A percentile compares a stretch with the other conserved stretches of the same genome.
These are phyloP conservation scores for Bothrops jararaca DNA, from an alignment of 2,113 vertebrate genomes.

Conservation along the genomic window DNA sequence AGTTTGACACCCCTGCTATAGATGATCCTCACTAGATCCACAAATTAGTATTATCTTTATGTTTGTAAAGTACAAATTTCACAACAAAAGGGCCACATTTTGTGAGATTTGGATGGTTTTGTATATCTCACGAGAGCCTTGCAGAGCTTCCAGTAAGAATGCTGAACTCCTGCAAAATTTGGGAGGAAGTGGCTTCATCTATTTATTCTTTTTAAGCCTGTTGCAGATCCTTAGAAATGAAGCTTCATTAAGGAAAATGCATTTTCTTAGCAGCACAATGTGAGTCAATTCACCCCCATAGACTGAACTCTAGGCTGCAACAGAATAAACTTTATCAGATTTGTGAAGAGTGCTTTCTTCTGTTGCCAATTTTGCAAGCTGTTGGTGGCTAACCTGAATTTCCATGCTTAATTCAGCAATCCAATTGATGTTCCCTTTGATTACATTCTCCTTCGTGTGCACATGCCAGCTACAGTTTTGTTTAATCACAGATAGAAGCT, in stretches of 20 bases:
- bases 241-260: not conserved
- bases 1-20: not conserved
- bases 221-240: not conserved
- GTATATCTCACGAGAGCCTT: not conserved
- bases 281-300: not conserved
- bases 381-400: not conserved
- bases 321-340: not conserved
- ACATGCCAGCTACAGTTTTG: constrained; percentile 35
- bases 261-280: not conserved
- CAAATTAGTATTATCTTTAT: not conserved
- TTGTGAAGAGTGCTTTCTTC: not conserved
- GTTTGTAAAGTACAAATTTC: not conserved
- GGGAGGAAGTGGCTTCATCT: not conserved
- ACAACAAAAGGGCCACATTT: not conserved
- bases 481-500: constrained; percentile 48
- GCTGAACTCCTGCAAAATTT: not conserved
- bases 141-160: not conserved
- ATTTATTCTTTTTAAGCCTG: not conserved
- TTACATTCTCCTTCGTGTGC: constrained; percentile 34
- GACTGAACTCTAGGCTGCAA: not conserved
- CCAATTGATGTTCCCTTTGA: constrained; percentile 14
- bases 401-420: constrained; percentile 37
- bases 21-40: not conserved
- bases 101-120: not conserved
- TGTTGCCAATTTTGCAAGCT: not conserved